Conservation (phyloP, 2,113 vertebrate genomes). For the Meleagris gallopavo region DNA sequence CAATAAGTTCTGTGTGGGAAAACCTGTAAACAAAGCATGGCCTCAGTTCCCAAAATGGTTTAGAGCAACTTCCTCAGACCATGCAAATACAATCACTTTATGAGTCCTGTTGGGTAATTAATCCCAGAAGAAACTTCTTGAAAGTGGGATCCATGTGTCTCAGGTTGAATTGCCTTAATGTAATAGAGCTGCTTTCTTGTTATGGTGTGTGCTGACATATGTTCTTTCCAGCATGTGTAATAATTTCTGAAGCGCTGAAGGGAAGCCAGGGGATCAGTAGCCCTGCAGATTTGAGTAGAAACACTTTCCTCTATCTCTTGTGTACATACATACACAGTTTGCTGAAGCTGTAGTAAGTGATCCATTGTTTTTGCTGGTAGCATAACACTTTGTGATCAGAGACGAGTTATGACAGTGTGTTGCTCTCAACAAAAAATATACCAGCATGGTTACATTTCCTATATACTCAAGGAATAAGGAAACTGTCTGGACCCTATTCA, state of each 20-base stretch:
- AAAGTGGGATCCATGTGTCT: background rate
- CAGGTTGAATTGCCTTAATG: background rate
- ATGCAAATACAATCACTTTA: background rate
- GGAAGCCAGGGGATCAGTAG: background rate
- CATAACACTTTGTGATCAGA: background rate
- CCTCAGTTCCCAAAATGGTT: background rate
- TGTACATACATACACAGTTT: accelerated
- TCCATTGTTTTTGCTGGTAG: background rate
- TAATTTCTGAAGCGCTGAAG: background rate
- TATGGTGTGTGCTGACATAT: background rate
- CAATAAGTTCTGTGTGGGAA: background rate
- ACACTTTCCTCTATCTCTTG: background rate
- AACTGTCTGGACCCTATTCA: background rate
- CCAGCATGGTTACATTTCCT: accelerated
- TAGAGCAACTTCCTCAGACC: background rate
- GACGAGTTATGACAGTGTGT: background rate
- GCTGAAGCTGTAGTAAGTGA: background rate
- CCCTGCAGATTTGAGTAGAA: background rate
- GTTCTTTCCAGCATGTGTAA: background rate
- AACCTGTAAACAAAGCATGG: background rate
- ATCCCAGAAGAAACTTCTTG: background rate
- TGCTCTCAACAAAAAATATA: background rate
- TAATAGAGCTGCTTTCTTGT: background rate
- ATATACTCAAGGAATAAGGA: background rate
- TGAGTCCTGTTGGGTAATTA: background rate